Evolutionary conservation across 2,888 invertebrate species (phyloP), one percentile per base, ranked within the genome.

Genomic region (Noctuana brunneofusca): DNA sequence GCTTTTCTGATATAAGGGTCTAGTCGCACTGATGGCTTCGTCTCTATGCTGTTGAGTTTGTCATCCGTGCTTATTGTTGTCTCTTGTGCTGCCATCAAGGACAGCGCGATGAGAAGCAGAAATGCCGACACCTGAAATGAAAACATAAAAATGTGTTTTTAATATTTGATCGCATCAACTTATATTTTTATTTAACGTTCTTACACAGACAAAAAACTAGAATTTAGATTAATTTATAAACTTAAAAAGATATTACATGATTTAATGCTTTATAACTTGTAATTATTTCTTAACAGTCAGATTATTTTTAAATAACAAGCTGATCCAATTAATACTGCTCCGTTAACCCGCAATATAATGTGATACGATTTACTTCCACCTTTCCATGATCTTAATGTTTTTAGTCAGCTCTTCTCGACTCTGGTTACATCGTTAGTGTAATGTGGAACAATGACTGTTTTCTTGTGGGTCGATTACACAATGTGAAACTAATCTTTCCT

Each of bases 1-100:
- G 96, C 96, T 81, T 94, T 94, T 14, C 96, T 92, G 32, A 97
- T 93, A 67, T 94, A 95, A 49, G 95, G 94, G 79, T 96, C 96
- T 60, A 96, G 82, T 64, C 94, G 93, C 0, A 93, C 91, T 0
- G 95, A 93, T 2, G 94, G 83, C 59, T 89, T 89, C 3, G 86
- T 66, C 54, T 91, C 90, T 43, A 92, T 81, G 20, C 78, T 87
- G 68, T 93, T 92, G 18, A 80, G 73, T 65, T 83, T 86, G 63
- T 92, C 89, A 64, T 86, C 81, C 27, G 80, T 79, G 46, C 43
- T 69, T 1, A 81, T 78, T 22, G 78, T 78, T 22, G 78, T 68
- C n/a, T 86, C 83, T 73, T 87, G 79, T 52, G 87, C 79, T 57
- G 77, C 71, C 64, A 72, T 76, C 41, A 81, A 70, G 53, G 81